Base-by-base conservation (phyloP, 1,140 invertebrate species). In the Pomacea maculata region DNA sequence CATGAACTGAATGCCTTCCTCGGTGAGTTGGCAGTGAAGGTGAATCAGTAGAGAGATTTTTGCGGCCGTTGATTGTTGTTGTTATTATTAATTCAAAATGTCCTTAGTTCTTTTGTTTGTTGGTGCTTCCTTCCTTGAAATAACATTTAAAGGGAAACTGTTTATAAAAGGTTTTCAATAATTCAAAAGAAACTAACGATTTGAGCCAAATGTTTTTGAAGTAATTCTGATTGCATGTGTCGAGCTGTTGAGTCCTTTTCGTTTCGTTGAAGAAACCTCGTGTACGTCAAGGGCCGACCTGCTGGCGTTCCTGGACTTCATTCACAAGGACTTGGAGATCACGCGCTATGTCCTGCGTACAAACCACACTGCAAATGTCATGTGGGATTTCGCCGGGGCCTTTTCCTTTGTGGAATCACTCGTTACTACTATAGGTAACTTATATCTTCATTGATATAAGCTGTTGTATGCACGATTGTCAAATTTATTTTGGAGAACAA, bases 381-480 rank as follows among this genome's bases (percentile, higher is more conserved):
- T 70, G 77, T 78, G 77, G 77, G 77, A 78, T 55, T 9, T 10
- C 45, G 10, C 67, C 5, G 77, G 77, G 12, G 64, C 77, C n/a
- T 7, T 54, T 45, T 78, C 77, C 19, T 78, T 78, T 65, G 65
- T 78, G n/a, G 3, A 68, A 15, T 78, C 77, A 15, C 64, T 78
- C 77, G 29, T 78, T 65, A 70, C 77, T 54, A 78, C 77, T 17
- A 78, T 78, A 29, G 77, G 77, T 78, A 78, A 34, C n/a, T 12
- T 70, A 21, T 5, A 4, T 70, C 68, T 12, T 61, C 57, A 57
- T 14, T 61, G 1, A 61, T 61, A 61, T 61, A 61, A 17, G 57
- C 57, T 2, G 9, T 61, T 45, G 34, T 45, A 6, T 45, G 34
- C 34, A 45, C 34, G 34, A 45, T 45, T 45, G 0, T 45, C 34